Evolutionary conservation across 2,888 invertebrate genomes (phyloP), one percentile per base, ranked within the genome.

Genomic region (Herminia tarsipennalis): DNA sequence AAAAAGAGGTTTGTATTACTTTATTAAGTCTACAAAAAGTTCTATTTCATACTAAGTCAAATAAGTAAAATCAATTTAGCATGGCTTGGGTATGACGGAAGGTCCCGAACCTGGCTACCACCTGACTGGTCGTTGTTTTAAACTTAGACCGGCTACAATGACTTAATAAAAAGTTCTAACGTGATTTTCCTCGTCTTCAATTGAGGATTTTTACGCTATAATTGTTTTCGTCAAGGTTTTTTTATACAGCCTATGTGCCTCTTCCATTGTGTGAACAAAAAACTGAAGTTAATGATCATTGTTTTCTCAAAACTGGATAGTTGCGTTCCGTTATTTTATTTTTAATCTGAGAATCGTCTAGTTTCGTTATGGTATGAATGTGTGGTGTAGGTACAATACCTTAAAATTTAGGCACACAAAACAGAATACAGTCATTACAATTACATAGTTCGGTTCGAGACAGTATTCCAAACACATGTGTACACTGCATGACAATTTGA

Each of bases 11-110:
- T 32, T 18, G 5, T 32, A n/a, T 13, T 13, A 1, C 3, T 18
- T 25, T 14, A 37, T 29, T 18, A 16, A 28, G 50, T 48, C 46
- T 30, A 45, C 35, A 54, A 59, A 40, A 63, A 34, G 29, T 55
- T 43, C 36, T 55, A 66, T 65, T 66, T 70, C 62, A 69, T 64
- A 67, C 58, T 55, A 62, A 64, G 52, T 67, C 49, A 58, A 58
- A 65, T 52, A 63, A 56, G 61, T 66, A 58, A 72, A 84, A 85
- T 84, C 76, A 71, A 84, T 86, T 81, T 57, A 67, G 51, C 62
- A 79, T 76, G 80, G 76, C 54, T 70, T 74, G 36, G 41, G 55
- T 66, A 76, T 86, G 83, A 85, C 80, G 83, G 81, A 84, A 85
- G 59, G 30, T 49, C 48, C 46, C 43, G 50, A 68, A 63, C 54